Evolutionary conservation across 2,113 vertebrate genomes (phyloP).

Genomic region (Pangasianodon gigas): DNA sequence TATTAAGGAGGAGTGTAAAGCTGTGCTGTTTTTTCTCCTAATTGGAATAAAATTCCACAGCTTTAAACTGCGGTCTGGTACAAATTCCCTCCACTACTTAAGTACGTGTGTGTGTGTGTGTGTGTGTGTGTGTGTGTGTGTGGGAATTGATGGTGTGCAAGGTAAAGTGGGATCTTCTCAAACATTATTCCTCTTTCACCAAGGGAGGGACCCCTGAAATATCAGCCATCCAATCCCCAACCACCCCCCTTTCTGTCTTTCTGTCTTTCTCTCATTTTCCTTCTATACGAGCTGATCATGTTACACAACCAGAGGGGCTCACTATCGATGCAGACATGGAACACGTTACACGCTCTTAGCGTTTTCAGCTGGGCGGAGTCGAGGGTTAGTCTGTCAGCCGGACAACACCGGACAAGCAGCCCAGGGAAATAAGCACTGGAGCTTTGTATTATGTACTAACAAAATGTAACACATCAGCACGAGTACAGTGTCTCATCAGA

Average conservation of each 20-base stretch:
- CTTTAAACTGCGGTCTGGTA: background rate
- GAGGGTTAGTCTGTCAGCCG: conserved; percentile 34
- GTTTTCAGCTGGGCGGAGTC: conserved; percentile 51
- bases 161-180: conserved; percentile 19
- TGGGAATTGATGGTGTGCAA: background rate
- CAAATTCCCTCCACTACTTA: background rate
- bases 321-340: conserved; percentile 65
- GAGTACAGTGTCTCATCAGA: background rate
- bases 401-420: background rate
- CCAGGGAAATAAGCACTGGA: background rate
- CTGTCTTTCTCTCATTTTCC: conserved; percentile 30
- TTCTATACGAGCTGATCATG: conserved; percentile 62
- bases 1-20: background rate
- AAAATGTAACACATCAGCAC: background rate
- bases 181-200: background rate
- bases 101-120: background rate
- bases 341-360: conserved; percentile 59
- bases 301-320: conserved; percentile 73
- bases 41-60: background rate
- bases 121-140: background rate
- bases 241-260: background rate
- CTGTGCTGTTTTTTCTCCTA: background rate
- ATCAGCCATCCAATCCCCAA: conserved; percentile 54
- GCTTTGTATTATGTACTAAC: background rate
- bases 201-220: conserved; percentile 57